A percentile compares a stretch with the other conserved stretches of the same genome.
Evolutionary conservation across 1,140 invertebrate genomes (phyloP).

Genomic region (Meteorus sp.): DNA sequence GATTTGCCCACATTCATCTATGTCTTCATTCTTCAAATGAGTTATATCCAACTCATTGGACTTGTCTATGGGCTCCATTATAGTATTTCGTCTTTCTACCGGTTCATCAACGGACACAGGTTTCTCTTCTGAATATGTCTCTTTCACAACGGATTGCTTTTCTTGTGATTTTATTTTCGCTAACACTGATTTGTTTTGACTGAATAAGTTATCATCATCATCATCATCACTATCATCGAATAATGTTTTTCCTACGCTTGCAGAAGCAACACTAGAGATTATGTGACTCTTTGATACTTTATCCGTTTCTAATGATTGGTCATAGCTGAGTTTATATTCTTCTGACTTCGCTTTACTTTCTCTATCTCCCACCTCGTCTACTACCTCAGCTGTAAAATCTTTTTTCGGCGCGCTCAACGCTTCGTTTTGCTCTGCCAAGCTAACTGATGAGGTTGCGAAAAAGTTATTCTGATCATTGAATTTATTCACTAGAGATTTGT

Average conservation of each 20-base stretch:
- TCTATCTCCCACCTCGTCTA: slow-evolving; percentile 5
- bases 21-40: neutral
- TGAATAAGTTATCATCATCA: slow-evolving; percentile 42
- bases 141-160: neutral
- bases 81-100: slow-evolving; percentile 18
- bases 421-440: neutral
- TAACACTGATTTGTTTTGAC: slow-evolving; percentile 16
- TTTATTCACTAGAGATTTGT: slow-evolving; percentile 7
- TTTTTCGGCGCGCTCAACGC: slow-evolving; percentile 19
- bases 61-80: neutral
- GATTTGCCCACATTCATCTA: slow-evolving; percentile 14
- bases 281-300: too few relatives aligned
- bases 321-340: slow-evolving; percentile 8
- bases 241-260: slow-evolving; percentile 23
- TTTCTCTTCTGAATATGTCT: neutral
- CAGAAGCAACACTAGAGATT: too few relatives aligned
- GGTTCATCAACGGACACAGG: neutral
- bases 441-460: slow-evolving; percentile 21
- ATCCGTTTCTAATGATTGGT: neutral
- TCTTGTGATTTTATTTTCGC: neutral
- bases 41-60: too few relatives aligned
- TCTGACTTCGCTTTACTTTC: slow-evolving; percentile 18
- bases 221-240: slow-evolving; percentile 45
- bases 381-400: slow-evolving; percentile 13
- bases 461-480: slow-evolving; percentile 28